Base-by-base conservation (phyloP, 2,113 vertebrate species). In the Entelurus aequoreus region DNA sequence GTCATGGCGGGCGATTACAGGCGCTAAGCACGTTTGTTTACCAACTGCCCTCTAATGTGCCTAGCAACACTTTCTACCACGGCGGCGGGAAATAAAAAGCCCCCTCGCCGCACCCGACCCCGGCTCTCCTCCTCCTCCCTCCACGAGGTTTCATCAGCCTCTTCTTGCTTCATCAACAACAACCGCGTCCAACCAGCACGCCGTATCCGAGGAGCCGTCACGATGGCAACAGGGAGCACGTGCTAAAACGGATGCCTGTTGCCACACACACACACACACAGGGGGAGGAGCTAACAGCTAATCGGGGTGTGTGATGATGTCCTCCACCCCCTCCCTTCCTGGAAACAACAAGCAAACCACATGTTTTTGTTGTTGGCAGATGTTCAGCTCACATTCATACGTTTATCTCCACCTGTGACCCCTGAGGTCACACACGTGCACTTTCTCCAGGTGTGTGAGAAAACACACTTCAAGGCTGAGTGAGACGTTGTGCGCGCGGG, bases 191-290 rank as follows among this genome's bases (percentile, higher is more conserved):
- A 92, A 92, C 88, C 90, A 90, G 86, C 78, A 80, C 44, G 83
- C 90, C 89, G 90, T 90, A 90, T 90, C 90, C 82, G 84, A 80
- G 89, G 88, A 59, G 73, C 72, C 83, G 88, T 87, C 89, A 81
- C 87, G 69, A 88, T 85, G 85, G 88, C 84, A 90, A 90, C 89
- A 85, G 72, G 42, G 78, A 84, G 79, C 87, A 75, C 84, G 83
- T 81, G 87, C 84, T 84, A 80, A 14, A 70, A 76, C 66, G 71
- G 70, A 71, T 70, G 83, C 86, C 82, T 90, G 89, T 90, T 90
- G 88, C 89, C 87, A 89, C 79, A 35, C 49, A 77, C 70, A 80
- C 70, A 80, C 42, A 46, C 42, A 46, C 10, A 66, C 75, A 4
- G 76, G 66, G 68, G 6, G 63, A 81, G 74, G 63, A 76, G 66